Conservation (phyloP, 2,888 invertebrate species). For the Therioaphis trifolii region DNA sequence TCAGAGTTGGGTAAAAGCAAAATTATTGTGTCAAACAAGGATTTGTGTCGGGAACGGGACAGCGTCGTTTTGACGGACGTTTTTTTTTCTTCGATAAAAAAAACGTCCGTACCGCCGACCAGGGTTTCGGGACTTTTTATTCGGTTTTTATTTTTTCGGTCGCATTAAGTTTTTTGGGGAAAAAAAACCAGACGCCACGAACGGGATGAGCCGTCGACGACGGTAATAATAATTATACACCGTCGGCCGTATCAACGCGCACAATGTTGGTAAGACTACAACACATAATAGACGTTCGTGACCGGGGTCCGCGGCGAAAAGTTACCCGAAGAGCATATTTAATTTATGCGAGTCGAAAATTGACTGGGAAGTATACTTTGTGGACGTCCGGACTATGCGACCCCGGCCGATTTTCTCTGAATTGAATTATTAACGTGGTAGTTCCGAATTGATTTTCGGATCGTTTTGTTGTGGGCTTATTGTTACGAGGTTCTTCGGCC, state of each 20-base stretch:
- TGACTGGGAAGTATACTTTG: neutral
- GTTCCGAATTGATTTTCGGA: neutral
- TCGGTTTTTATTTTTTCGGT: too few species aligned
- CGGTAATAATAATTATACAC: too few species aligned
- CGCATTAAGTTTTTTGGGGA: too few species aligned
- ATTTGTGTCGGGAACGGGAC: too few species aligned
- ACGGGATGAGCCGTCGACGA: too few species aligned
- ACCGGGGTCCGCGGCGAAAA: neutral
- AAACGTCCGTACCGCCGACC: too few species aligned
- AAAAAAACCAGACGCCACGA: neutral
- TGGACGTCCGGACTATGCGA: neutral
- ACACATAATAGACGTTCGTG: neutral
- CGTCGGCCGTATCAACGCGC: too few species aligned
- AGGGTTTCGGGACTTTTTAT: too few species aligned
- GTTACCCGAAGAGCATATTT: neutral
- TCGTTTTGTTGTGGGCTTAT: neutral
- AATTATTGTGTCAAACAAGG: slow-evolving; percentile 21
- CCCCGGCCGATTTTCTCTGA: neutral
- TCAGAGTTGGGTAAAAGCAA: slow-evolving; percentile 16
- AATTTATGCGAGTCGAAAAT: slow-evolving; percentile 26
- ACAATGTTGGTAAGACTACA: neutral
- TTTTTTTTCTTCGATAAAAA: too few species aligned
- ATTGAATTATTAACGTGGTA: neutral
- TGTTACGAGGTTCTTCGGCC: too few species aligned
- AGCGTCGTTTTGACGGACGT: too few species aligned